Base-by-base conservation (phyloP, 2,888 invertebrate species). In the Corythucha ciliata region DNA sequence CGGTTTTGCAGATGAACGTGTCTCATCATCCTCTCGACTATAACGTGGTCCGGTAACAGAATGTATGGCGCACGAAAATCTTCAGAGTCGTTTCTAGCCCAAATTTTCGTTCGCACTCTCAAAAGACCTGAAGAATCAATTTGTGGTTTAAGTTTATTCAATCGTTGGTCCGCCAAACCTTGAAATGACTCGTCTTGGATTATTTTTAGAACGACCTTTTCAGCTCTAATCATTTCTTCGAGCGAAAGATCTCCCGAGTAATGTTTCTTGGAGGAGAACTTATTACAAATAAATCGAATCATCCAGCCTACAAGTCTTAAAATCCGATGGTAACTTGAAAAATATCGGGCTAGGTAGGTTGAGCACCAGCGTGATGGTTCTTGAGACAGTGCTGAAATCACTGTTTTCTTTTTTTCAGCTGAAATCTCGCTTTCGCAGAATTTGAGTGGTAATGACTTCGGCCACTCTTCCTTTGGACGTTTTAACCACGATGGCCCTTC, bases 401-500 rank as follows among this genome's bases (percentile, higher is more conserved):
- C 36, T 24, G 27, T 37, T 32, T 52, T 50, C 32, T 50, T 52
- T 33, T 29, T 18, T 40, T 53, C 44, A 16, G 12, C n/a, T n/a
- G 27, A 16, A 4, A 49, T 27, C 22, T 52, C 52, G 18, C 49
- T 40, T 14, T 47, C 46, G 14, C 44, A 18, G 10, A 14, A n/a
- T 4, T 2, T 14, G 24, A 32, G 16, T 2, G 21, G 20, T 7
- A 21, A 21, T 27, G 18, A n/a, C n/a, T 22, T 24, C 4, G 63
- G 63, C 61, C 63, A 63, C n/a, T 53, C n/a, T 20, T 54, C 45
- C 20, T 52, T 26, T 6, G 52, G 18, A 20, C 33, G 26, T 29
- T 44, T 49, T 12, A 65, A 48, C 64, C 64, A 66, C 3, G 32
- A 16, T 12, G 63, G 64, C 10, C 64, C 63, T 55, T 60, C 55